Evolutionary conservation across 2,113 vertebrate genomes (phyloP).

Genomic region (Cyanoramphus novaezelandiae): DNA sequence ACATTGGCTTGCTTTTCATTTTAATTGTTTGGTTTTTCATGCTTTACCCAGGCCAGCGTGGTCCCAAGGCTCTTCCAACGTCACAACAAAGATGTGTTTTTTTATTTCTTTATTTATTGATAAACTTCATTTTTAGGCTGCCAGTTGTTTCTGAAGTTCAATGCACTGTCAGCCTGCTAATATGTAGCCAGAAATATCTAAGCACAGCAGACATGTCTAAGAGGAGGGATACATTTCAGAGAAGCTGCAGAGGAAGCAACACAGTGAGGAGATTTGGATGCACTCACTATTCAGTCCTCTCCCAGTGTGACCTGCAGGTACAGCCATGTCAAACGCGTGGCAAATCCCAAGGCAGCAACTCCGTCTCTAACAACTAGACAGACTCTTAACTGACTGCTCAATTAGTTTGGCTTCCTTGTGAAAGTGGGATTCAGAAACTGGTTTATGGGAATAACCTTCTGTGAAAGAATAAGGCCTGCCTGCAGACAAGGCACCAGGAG

Average conservation of each 20-base stretch:
- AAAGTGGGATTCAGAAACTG: background rate
- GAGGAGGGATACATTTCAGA: background rate
- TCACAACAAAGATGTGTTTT: background rate
- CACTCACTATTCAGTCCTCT: background rate
- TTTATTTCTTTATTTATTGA: background rate
- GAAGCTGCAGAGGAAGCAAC: background rate
- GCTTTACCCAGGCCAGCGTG: background rate
- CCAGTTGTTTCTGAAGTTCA: background rate
- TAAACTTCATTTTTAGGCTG: background rate
- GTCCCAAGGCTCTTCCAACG: constrained; percentile 16
- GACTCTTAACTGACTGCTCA: background rate
- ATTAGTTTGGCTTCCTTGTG: background rate
- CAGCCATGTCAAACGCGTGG: rapidly evolving
- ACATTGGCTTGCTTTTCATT: constrained; percentile 17
- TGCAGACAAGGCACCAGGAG: background rate
- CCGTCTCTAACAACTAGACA: background rate
- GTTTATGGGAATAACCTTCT: background rate
- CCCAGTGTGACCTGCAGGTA: background rate
- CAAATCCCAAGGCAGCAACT: background rate
- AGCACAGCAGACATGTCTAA: background rate
- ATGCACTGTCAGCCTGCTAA: background rate
- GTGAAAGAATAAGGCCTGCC: background rate
- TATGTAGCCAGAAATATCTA: background rate
- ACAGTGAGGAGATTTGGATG: background rate
- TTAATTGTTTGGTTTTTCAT: constrained; percentile 33